A percentile compares a stretch with the other conserved stretches of the same genome.
These are phyloP conservation scores for Nannospalax galili DNA, from an alignment of 2,113 vertebrate species.

Conservation along the genomic window DNA sequence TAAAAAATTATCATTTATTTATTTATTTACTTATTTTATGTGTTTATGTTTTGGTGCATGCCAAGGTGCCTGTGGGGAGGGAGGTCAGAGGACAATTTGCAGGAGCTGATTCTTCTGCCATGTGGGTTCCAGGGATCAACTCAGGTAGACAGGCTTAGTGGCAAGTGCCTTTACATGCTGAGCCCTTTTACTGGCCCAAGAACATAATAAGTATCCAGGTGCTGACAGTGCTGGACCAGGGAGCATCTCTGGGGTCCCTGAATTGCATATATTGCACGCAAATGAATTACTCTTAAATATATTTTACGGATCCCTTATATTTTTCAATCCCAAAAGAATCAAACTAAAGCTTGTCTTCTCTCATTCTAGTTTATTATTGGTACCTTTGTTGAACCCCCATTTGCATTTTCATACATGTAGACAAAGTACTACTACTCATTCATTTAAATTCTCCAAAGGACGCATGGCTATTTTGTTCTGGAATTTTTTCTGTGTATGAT, in stretches of 20 bases:
- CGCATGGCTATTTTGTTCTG: not conserved
- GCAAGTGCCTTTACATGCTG: too few species aligned
- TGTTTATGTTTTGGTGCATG: too few species aligned
- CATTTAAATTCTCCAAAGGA: not conserved
- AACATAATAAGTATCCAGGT: not conserved
- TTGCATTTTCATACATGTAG: not conserved
- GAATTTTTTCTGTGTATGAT: not conserved
- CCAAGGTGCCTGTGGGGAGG: too few species aligned
- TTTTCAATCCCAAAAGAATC: not conserved
- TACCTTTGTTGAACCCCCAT: not conserved
- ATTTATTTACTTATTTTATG: too few species aligned
- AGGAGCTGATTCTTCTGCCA: too few species aligned
- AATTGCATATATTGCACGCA: not conserved
- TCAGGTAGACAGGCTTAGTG: too few species aligned
- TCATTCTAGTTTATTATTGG: not conserved
- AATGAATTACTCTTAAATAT: not conserved
- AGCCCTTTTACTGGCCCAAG: too few species aligned
- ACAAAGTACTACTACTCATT: not conserved
- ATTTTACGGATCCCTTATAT: not conserved
- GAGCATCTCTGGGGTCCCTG: not conserved
- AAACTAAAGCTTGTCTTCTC: not conserved
- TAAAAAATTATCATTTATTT: too few species aligned
- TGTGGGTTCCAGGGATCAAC: too few species aligned
- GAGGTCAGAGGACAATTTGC: too few species aligned
- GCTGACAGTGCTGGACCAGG: not conserved